Conservation (phyloP, 1,140 invertebrate genomes). For the Diabrotica virgifera region DNA sequence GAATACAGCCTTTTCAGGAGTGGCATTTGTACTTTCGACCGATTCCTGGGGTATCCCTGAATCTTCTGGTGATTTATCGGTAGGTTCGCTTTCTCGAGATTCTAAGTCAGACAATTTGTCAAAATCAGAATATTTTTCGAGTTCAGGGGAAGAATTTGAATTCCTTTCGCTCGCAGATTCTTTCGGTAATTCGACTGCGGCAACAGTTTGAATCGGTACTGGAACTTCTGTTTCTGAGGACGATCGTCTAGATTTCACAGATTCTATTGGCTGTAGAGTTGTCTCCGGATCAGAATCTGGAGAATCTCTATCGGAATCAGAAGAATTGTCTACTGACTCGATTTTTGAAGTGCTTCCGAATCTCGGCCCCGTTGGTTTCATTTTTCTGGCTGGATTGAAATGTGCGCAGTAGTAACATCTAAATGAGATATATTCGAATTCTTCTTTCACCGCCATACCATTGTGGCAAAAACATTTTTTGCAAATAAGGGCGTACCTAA, state of each 20-base stretch:
- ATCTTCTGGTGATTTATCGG: too few species aligned
- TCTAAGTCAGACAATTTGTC: constrained; percentile 10
- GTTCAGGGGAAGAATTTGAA: constrained; percentile 2
- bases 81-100: background rate
- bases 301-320: constrained; percentile 39
- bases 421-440: constrained; percentile 92
- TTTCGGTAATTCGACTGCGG: background rate
- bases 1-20: too few species aligned
- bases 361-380: constrained; percentile 71
- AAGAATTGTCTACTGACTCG: constrained; percentile 25
- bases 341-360: constrained; percentile 43
- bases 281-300: constrained; percentile 31
- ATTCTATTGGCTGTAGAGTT: background rate
- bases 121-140: constrained; percentile 6
- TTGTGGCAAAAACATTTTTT: constrained; percentile 87
- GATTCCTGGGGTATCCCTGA: background rate
- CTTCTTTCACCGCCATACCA: constrained; percentile 93
- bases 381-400: constrained; percentile 80
- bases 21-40: background rate
- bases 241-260: too few species aligned
- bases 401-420: constrained; percentile 84
- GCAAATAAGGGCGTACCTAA: constrained; percentile 90
- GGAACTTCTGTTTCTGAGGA: too few species aligned
- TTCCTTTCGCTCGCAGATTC: background rate
- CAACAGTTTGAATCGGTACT: too few species aligned